Base-by-base conservation (phyloP, 1,140 invertebrate genomes). In the Papilio polytes region DNA sequence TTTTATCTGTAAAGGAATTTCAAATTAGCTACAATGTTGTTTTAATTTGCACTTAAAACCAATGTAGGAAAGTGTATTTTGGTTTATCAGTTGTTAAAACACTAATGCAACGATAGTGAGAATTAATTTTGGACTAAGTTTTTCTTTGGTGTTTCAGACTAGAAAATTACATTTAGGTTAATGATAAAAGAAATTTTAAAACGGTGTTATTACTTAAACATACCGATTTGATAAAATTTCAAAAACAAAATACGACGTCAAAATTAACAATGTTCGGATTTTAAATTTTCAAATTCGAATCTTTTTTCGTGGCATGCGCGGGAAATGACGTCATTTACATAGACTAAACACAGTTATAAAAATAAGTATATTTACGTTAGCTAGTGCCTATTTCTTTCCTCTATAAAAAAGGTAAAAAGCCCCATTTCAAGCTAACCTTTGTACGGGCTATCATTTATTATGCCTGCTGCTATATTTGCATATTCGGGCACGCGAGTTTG, bases 1-100 rank as follows among this genome's bases (percentile, higher is more conserved):
- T 76, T 76, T 51, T 76, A 76, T 76, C 74, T 76, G 74, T 76
- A 22, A 46, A 53, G 74, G 74, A 53, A 76, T 76, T 76, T 76
- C 20, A 76, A 76, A 76, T 76, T n/a, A 76, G 46, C 12, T 18
- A 15, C 46, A 26, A 46, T 22, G 46, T 26, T 76, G n/a, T 74
- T 74, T 31, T 51, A 76, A 76, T 76, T 46, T 76, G 74, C 13
- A 76, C 74, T 76, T 48, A 20, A 46, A 7, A 12, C 8, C 22
- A 31, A 70, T 15, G 63, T 18, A 31, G 26, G 13, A 70, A 70
- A 15, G 63, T 70, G 22, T 70, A 70, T 70, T 70, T 70, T 70
- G 10, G 63, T 31, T 70, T 31, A 70, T 70, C 63, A 36, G 26
- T 31, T 70, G 20, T 63, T 13, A 31, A 70, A 31, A 26, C 3